These are phyloP conservation scores for Agrypnus murinus DNA, from an alignment of 2,888 invertebrate species.

Conservation along the genomic window DNA sequence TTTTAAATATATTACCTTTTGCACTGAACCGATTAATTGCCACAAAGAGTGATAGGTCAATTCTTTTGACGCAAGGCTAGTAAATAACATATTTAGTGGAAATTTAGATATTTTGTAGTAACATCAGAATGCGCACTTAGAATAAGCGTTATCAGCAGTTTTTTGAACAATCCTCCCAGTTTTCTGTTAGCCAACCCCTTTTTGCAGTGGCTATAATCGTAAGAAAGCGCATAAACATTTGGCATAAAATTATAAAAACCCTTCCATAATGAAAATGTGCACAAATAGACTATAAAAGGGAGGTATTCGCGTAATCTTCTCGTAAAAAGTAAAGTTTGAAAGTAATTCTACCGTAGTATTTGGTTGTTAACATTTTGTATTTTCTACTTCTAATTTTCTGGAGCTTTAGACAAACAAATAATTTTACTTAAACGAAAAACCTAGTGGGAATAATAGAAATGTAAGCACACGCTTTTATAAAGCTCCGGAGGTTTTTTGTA, in stretches of 20 bases:
- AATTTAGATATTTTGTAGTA: no score
- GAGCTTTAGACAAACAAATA: constrained; percentile 9
- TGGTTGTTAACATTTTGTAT: constrained; percentile 9
- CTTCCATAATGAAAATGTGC: not conserved
- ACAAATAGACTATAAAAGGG: constrained; percentile 1
- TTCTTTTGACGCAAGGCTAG: no score
- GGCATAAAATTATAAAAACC: constrained; percentile 8
- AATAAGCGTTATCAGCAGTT: not conserved
- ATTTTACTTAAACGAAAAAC: constrained; percentile 10
- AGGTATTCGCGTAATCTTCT: constrained; percentile 5
- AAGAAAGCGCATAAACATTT: constrained; percentile 4
- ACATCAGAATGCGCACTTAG: no score
- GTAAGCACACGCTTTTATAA: not conserved
- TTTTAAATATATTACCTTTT: no score
- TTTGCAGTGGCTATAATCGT: not conserved
- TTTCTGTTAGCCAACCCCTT: not conserved
- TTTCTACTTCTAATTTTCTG: not conserved
- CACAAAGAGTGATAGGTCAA: no score
- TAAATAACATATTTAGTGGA: no score
- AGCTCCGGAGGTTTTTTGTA: not conserved
- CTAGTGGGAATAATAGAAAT: not conserved
- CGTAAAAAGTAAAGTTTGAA: constrained; percentile 7
- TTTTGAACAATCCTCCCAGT: not conserved
- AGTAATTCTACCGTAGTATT: not conserved
- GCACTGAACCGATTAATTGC: no score